phyloP scores from a whole-genome alignment of 2,888 invertebrate species.

The Liodrosophila aerea region DNA sequence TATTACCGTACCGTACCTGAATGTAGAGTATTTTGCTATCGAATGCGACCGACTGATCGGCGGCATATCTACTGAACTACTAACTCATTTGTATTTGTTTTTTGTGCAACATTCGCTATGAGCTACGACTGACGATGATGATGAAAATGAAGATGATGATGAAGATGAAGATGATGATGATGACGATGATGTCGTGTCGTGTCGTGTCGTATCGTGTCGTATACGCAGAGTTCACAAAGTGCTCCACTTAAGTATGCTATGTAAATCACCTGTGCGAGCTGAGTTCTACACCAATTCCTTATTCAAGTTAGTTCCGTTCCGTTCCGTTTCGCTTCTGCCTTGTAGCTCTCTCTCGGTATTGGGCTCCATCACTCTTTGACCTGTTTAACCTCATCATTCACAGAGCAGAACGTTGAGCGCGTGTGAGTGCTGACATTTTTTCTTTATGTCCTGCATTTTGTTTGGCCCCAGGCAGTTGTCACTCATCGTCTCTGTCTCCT shows the following conservation, averaged over 20 bases:
- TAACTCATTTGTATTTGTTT: conserved; percentile 28
- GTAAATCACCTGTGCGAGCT: conserved; percentile 75
- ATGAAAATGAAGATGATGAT: conserved; percentile 46
- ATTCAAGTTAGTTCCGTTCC: conserved; percentile 24
- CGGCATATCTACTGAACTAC: no score
- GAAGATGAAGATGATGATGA: conserved; percentile 45
- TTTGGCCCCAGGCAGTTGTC: conserved; percentile 41
- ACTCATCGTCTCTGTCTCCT: no score
- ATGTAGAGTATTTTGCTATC: no score
- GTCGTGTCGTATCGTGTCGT: conserved; percentile 31
- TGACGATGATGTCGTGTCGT: conserved; percentile 36
- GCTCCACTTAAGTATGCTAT: conserved; percentile 78
- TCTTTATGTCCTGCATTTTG: conserved; percentile 66
- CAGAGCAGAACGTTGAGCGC: conserved; percentile 14
- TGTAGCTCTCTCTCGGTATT: no score
- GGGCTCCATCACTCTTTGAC: background rate
- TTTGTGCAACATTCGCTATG: conserved; percentile 65
- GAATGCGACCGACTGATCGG: no score
- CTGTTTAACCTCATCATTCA: conserved; percentile 9
- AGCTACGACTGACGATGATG: conserved; percentile 54
- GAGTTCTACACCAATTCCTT: conserved; percentile 45
- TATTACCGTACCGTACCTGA: no score
- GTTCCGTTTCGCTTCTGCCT: no score
- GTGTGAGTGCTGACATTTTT: conserved; percentile 64
- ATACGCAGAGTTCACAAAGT: conserved; percentile 65